phyloP scores from a whole-genome alignment of 2,888 invertebrate genomes.

The Meghimatium bilineatum region DNA sequence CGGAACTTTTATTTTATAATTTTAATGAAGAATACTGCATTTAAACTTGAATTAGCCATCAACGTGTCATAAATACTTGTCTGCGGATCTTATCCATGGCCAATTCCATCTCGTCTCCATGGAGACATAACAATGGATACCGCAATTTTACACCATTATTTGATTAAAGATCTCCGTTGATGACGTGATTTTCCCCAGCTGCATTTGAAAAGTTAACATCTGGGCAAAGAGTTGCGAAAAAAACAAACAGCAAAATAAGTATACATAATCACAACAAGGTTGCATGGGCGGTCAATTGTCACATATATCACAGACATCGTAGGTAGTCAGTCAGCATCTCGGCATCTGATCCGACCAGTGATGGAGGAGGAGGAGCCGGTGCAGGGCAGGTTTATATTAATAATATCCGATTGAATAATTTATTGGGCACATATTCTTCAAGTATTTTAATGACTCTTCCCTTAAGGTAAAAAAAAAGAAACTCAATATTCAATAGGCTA shows the following conservation, averaged over 20 bases:
- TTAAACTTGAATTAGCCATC: no score
- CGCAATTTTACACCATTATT: not conserved
- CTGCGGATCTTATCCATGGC: not conserved
- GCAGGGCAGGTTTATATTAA: conserved; percentile 26
- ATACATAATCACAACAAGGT: not conserved
- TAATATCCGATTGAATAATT: no score
- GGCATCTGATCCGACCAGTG: not conserved
- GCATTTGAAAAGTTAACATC: not conserved
- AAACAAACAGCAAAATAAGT: not conserved
- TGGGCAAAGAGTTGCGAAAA: not conserved
- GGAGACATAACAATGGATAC: conserved; percentile 5
- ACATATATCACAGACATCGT: not conserved
- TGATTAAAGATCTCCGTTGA: not conserved
- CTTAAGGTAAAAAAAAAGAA: no score
- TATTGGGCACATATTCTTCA: no score
- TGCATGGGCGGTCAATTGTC: not conserved
- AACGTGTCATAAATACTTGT: no score
- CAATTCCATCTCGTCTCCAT: not conserved
- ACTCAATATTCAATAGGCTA: no score
- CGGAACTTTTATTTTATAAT: no score
- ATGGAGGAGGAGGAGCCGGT: not conserved
- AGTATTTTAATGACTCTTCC: no score
- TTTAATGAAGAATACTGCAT: no score
- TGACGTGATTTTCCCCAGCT: not conserved
- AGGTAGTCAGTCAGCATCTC: not conserved